Percentiles rank a stretch among this genome's conserved stretches.
These are phyloP conservation scores for Meloidogyne hapla DNA, from an alignment of 1,140 invertebrate species.

Conservation along the genomic window DNA sequence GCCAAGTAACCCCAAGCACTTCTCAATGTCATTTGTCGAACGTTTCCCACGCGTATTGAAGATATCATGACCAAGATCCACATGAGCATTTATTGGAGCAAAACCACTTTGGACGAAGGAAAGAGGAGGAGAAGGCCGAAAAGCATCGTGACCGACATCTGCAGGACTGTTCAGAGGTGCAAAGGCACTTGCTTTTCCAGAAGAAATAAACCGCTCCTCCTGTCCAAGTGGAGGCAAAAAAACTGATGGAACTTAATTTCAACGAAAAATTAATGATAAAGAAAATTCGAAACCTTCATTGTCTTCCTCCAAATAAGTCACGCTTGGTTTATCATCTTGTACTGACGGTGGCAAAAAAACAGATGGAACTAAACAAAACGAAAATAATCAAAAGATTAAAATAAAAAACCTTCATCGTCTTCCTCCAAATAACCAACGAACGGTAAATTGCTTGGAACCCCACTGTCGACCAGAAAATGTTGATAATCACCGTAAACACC, in stretches of 20 bases:
- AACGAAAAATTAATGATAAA: neutral
- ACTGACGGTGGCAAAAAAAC: too few relatives aligned
- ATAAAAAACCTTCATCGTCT: too few relatives aligned
- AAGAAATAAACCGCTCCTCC: neutral
- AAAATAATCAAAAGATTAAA: too few relatives aligned
- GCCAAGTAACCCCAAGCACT: too few relatives aligned
- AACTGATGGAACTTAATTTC: neutral
- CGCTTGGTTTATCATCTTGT: neutral
- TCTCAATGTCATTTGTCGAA: neutral
- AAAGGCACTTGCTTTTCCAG: neutral
- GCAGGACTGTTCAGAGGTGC: neutral
- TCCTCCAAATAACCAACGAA: too few relatives aligned
- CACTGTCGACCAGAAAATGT: too few relatives aligned
- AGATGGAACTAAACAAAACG: too few relatives aligned
- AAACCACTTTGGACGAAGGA: neutral
- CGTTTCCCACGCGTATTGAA: neutral
- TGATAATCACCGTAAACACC: too few relatives aligned
- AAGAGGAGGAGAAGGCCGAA: neutral
- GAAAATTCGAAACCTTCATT: neutral
- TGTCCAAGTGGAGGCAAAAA: neutral
- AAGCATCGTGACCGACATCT: neutral
- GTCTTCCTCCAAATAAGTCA: neutral
- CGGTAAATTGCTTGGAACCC: too few relatives aligned
- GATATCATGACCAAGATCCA: neutral
- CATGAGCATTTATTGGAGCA: conserved; percentile 7